Conservation (phyloP, 2,113 vertebrate species). For the Aptenodytes patagonicus region DNA sequence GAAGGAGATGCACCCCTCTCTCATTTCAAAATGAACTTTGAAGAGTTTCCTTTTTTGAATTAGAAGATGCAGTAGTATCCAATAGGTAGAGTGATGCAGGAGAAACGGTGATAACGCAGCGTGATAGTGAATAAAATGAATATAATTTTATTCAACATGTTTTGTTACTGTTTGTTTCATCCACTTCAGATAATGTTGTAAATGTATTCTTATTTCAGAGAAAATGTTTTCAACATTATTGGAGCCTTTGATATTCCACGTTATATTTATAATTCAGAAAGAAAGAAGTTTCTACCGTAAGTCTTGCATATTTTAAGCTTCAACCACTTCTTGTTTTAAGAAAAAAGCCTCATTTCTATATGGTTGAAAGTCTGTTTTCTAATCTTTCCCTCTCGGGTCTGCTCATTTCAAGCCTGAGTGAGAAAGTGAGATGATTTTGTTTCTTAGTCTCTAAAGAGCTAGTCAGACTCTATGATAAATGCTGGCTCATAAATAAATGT, state of each 20-base stretch:
- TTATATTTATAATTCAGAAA: constrained; percentile 89
- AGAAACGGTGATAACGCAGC: background rate
- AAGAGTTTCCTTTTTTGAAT: background rate
- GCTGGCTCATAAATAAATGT: background rate
- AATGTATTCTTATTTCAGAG: constrained; percentile 75
- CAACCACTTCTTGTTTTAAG: background rate
- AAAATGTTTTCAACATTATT: constrained; percentile 94
- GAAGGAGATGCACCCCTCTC: background rate
- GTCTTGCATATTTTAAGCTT: constrained; percentile 55
- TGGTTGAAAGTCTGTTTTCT: background rate
- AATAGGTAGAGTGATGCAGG: background rate
- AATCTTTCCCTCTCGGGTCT: background rate
- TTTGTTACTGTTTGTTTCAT: background rate
- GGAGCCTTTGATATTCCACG: constrained; percentile 94
- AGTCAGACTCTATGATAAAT: background rate
- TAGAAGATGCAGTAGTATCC: background rate
- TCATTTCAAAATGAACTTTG: background rate
- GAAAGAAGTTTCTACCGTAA: constrained; percentile 97
- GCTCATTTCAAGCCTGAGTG: background rate
- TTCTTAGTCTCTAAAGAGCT: background rate
- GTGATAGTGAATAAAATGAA: background rate
- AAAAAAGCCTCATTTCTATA: background rate
- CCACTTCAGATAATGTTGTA: background rate
- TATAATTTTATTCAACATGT: background rate
- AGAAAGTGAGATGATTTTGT: background rate